Conservation (phyloP, 2,888 invertebrate species). For the Acanthococcus lagerstroemiae region DNA sequence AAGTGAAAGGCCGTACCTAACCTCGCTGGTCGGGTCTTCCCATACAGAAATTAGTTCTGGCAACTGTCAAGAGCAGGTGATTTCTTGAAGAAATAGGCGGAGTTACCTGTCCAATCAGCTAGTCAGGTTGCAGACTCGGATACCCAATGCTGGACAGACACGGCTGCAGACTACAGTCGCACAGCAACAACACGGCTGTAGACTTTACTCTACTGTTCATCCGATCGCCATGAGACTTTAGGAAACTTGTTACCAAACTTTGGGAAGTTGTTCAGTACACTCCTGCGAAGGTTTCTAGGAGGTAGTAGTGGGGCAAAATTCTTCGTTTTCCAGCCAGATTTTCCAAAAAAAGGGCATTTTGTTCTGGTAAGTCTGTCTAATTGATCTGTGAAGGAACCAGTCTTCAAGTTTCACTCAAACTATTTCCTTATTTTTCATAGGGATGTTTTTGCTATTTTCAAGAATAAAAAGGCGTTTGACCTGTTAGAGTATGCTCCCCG, state of each 20-base stretch:
- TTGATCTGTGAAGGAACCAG: background rate
- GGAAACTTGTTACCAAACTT: too few species aligned
- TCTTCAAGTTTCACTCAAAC: slow-evolving; percentile 19
- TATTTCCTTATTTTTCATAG: slow-evolving; percentile 46
- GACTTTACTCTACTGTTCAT: too few species aligned
- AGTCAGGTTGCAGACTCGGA: slow-evolving; percentile 1
- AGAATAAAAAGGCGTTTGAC: slow-evolving; percentile 58
- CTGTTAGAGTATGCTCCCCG: too few species aligned
- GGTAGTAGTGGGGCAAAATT: too few species aligned
- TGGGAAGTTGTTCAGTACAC: too few species aligned
- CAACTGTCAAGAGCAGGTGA: slow-evolving; percentile 27
- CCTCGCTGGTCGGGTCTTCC: slow-evolving; percentile 26
- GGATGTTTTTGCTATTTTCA: slow-evolving; percentile 82
- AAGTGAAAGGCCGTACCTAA: slow-evolving; percentile 29
- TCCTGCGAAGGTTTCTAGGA: too few species aligned
- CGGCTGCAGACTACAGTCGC: too few species aligned
- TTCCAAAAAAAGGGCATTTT: slow-evolving; percentile 75
- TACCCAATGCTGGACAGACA: slow-evolving; percentile 10
- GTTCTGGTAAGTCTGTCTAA: slow-evolving; percentile 56
- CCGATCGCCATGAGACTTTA: too few species aligned
- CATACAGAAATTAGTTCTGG: slow-evolving; percentile 23
- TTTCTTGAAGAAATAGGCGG: slow-evolving; percentile 24
- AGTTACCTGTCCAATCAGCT: slow-evolving; percentile 30
- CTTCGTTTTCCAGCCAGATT: slow-evolving; percentile 63
- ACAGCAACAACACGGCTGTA: too few species aligned